Base-by-base conservation (phyloP, 2,113 vertebrate genomes). In the Elachura formosa region DNA sequence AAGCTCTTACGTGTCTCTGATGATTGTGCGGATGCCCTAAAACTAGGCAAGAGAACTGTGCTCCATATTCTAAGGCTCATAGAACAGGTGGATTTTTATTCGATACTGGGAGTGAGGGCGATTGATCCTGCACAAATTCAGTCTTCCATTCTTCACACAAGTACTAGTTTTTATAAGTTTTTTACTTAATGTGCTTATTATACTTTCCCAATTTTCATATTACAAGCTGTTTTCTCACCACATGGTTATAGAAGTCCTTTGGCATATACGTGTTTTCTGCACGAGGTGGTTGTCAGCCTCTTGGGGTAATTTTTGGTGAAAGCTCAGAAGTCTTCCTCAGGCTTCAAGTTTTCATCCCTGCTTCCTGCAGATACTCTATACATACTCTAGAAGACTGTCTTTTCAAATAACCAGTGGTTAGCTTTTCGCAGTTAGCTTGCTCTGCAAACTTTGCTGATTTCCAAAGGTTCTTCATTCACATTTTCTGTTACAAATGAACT, bases 271-370 rank as follows among this genome's bases (percentile, higher is more conserved):
- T 10, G 38, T 9, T 63, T 63, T 63, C 28, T 63, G 38, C 28
- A 10, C 1, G 6, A 29, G 12, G 10, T 43, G 20, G 20, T 43
- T 2, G 0, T 63, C 40, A 33, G 14, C 10, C 12, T 43, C 29
- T 21, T 64, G 14, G 62, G 38, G 28, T 12, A 5, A 2, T 31
- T 63, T 63, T 31, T 21, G 28, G 8, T 33, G 20, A 43, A 40
- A 9, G 59, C 59, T 19, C 26, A 4, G 28, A 40, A 41, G 6
- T 63, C 28, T 63, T 63, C 13, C 28, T 63, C 17, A 63, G 9
- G 62, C 29, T 64, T 64, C 14, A 64, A 43, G 14, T 33, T 43
- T 23, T 23, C 62, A 16, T 19, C 21, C 40, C 28, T 43, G 29
- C 62, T 64, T 31, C 38, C 9, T 31, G 38, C 4, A 6, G 6